A percentile compares a stretch with the other conserved stretches of the same genome.
Conservation (phyloP, 2,888 invertebrate genomes). For the Melipona bicolor region DNA sequence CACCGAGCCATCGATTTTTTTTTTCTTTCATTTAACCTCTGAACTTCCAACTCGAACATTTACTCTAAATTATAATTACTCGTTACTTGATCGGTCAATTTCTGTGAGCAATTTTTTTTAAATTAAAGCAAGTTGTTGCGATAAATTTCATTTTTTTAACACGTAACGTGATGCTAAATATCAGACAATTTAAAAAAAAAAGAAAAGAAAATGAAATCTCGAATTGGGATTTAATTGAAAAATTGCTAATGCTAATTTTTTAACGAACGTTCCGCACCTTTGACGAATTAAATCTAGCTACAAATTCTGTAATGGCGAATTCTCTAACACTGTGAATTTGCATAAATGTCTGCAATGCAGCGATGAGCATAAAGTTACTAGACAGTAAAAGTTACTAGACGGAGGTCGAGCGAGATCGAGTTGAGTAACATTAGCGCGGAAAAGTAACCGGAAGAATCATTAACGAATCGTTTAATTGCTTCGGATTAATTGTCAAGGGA, state of each 20-base stretch:
- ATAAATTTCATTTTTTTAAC: background rate
- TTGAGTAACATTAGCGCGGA: background rate
- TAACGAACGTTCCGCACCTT: no score
- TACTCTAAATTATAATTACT: background rate
- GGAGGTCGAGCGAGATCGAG: no score
- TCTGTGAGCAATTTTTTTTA: background rate
- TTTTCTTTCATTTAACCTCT: background rate
- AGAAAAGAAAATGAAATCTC: background rate
- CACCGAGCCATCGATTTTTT: background rate
- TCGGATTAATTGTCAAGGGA: slow-evolving; percentile 32
- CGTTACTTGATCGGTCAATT: background rate
- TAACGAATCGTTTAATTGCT: slow-evolving; percentile 11
- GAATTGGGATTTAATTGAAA: no score
- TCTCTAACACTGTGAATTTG: background rate
- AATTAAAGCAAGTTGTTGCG: background rate
- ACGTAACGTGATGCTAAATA: background rate
- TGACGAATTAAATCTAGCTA: background rate
- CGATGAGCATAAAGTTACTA: background rate
- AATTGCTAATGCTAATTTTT: no score
- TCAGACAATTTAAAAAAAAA: background rate
- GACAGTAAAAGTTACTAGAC: background rate
- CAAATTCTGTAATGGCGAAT: background rate
- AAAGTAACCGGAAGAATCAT: slow-evolving; percentile 21
- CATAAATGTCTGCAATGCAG: background rate
- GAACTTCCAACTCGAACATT: background rate